A percentile compares a stretch with the other conserved stretches of the same genome.
These are phyloP conservation scores for Brachylomia viminalis DNA, from an alignment of 2,888 invertebrate genomes.

Conservation along the genomic window DNA sequence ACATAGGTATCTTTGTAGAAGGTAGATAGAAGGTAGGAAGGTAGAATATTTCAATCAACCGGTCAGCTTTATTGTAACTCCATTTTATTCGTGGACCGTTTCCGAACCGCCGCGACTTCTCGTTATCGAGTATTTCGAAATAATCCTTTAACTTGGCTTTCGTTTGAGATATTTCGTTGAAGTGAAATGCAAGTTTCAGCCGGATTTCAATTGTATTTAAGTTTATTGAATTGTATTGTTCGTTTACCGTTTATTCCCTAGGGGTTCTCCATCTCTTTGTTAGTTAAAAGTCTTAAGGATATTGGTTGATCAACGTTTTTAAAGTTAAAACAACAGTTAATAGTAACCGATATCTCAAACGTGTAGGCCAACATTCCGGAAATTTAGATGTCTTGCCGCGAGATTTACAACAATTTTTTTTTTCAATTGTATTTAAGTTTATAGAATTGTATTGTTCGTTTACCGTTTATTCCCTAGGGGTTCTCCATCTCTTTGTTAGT, in stretches of 20 bases:
- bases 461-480: constrained; percentile 16
- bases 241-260: constrained; percentile 20
- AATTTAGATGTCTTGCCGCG: too few relatives aligned
- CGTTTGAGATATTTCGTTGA: constrained; percentile 56
- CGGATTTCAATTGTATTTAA: constrained; percentile 39
- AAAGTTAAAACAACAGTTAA: background rate
- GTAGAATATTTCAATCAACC: constrained; percentile 35
- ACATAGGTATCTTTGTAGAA: background rate
- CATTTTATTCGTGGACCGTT: constrained; percentile 48
- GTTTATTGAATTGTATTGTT: constrained; percentile 48
- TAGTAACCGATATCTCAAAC: background rate
- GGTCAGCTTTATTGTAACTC: constrained; percentile 38
- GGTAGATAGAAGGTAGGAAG: background rate
- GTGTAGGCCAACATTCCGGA: background rate
- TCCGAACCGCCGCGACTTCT: constrained; percentile 39
- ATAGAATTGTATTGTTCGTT: constrained; percentile 47
- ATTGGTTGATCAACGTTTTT: background rate
- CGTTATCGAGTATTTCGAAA: constrained; percentile 62
- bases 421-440: constrained; percentile 43
- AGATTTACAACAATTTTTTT: too few relatives aligned
- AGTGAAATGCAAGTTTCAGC: constrained; percentile 56
- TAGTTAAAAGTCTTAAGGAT: background rate
- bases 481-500: background rate
- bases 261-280: background rate
- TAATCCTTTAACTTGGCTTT: constrained; percentile 59